These are phyloP conservation scores for Gymnorhina tibicen DNA, from an alignment of 2,113 vertebrate species.

Conservation along the genomic window DNA sequence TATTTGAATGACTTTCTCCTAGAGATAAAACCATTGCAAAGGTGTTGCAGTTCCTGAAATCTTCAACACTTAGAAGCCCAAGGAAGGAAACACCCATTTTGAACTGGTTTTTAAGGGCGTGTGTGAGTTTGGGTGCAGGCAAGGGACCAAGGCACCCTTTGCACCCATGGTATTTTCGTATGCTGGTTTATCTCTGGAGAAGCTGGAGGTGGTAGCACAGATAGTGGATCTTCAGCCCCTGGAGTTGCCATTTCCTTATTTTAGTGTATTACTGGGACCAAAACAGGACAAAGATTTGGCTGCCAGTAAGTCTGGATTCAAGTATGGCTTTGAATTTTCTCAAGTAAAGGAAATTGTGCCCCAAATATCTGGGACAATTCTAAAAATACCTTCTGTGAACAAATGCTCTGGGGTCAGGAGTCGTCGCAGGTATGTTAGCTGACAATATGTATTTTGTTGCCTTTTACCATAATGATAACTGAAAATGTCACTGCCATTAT, in stretches of 20 bases:
- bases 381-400: background rate
- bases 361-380: background rate
- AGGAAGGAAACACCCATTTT: background rate
- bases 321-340: background rate
- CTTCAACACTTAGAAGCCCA: background rate
- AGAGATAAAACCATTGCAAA: background rate
- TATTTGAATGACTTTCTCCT: background rate
- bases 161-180: background rate
- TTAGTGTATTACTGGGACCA: background rate
- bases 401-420: background rate
- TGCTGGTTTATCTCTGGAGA: background rate
- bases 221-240: background rate
- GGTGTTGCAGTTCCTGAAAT: background rate
- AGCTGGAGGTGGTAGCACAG: background rate
- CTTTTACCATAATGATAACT: conserved; percentile 65
- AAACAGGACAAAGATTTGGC: background rate
- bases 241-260: background rate
- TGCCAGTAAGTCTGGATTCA: background rate
- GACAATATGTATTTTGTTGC: conserved; percentile 57
- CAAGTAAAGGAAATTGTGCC: background rate
- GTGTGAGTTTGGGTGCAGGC: background rate
- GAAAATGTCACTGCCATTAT: conserved; percentile 72
- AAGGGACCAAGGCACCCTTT: background rate
- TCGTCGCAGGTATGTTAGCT: background rate
- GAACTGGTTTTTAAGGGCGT: fast-evolving